Conservation (phyloP, 2,113 vertebrate genomes). For the Illadopsis cleaveri region DNA sequence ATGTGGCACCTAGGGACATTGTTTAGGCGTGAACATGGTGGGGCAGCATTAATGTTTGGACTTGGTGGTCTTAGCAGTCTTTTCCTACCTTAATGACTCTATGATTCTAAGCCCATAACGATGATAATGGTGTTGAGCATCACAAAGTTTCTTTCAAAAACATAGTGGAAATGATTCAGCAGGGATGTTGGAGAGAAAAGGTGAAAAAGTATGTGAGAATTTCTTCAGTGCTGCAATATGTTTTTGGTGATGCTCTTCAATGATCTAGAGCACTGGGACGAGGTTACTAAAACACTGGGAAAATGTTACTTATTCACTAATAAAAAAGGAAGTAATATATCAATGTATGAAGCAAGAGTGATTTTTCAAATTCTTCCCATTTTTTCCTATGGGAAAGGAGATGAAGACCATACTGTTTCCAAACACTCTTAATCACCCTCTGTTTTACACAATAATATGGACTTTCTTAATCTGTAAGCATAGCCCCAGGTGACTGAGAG, state of each 20-base stretch:
- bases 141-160: not conserved
- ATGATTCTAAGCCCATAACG: not conserved
- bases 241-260: not conserved
- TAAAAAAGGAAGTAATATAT: not conserved
- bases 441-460: not conserved
- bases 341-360: not conserved
- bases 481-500: not conserved
- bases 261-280: not conserved
- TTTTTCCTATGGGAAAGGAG: not conserved
- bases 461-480: not conserved
- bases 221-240: not conserved
- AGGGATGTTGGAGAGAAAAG: not conserved
- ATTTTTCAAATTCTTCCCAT: not conserved
- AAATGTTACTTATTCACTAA: not conserved
- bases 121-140: not conserved
- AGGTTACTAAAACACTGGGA: not conserved
- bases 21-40: rapidly evolving
- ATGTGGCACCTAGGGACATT: not conserved
- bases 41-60: rapidly evolving
- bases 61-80: not conserved
- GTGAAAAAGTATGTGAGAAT: not conserved
- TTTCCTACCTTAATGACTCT: not conserved
- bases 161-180: not conserved
- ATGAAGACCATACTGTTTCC: not conserved
- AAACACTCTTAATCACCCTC: not conserved